Conservation (phyloP, 2,888 invertebrate genomes). For the Tipula confusa region DNA sequence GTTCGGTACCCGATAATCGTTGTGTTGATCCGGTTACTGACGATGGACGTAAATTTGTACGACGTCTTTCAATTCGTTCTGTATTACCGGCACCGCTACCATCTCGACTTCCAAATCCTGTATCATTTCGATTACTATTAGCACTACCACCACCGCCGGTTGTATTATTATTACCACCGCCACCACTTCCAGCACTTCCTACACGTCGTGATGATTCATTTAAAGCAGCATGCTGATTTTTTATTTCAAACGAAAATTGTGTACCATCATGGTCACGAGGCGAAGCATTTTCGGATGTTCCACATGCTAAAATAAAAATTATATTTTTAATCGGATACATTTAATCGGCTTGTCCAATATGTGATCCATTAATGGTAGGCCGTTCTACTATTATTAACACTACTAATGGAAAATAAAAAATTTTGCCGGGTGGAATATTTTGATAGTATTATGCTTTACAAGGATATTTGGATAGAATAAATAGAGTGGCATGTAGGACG, state of each 20-base stretch:
- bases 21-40: constrained; percentile 40
- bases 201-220: constrained; percentile 35
- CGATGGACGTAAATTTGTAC: constrained; percentile 45
- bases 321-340: too few species aligned
- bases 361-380: too few species aligned
- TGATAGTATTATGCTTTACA: too few species aligned
- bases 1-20: constrained; percentile 36
- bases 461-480: not conserved
- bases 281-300: constrained; percentile 42
- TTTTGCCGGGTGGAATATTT: too few species aligned
- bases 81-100: constrained; percentile 35
- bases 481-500: not conserved
- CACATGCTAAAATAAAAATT: not conserved
- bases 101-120: constrained; percentile 31
- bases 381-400: too few species aligned
- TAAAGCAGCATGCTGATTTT: constrained; percentile 30
- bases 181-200: constrained; percentile 33
- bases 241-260: constrained; percentile 41
- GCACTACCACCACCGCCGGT: constrained; percentile 35
- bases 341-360: too few species aligned
- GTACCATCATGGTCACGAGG: constrained; percentile 41
- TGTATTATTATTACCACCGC: constrained; percentile 31
- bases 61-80: constrained; percentile 41
- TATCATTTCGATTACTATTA: constrained; percentile 27
- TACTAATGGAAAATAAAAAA: too few species aligned